Evolutionary conservation across 2,797 vertebrate genomes (phyloP).

Genomic region (Okamejei kenojei): DNA sequence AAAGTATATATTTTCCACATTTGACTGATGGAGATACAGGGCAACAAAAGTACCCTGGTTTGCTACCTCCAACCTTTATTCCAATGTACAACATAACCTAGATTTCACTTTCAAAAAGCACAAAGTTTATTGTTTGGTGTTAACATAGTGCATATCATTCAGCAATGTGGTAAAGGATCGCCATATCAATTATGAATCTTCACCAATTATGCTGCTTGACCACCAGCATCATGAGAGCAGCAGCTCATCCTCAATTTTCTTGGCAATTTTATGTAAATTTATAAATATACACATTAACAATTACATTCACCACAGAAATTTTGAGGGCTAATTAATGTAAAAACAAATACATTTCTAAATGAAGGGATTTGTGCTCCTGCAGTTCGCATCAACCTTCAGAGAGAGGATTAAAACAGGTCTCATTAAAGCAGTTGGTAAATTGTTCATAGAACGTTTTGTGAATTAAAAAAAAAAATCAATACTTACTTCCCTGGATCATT

Average conservation of each 20-base stretch:
- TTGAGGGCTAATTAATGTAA: neutral
- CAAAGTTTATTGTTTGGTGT: neutral
- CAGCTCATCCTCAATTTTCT: neutral
- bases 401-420: neutral
- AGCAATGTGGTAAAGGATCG: neutral
- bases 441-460: neutral
- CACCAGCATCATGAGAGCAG: neutral
- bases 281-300: neutral
- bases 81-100: neutral
- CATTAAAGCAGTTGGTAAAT: neutral
- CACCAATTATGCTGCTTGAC: neutral
- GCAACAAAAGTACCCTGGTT: neutral
- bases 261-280: neutral
- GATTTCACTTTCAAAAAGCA: neutral
- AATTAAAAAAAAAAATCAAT: neutral
- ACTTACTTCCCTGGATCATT: neutral
- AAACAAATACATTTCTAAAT: neutral
- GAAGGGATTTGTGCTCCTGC: neutral
- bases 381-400: neutral
- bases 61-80: neutral
- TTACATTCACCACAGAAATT: neutral
- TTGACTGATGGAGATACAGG: neutral
- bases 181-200: neutral
- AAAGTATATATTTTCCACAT: neutral
- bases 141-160: neutral